phyloP scores from a whole-genome alignment of 2,888 invertebrate species.

The Nymphalis urticae region DNA sequence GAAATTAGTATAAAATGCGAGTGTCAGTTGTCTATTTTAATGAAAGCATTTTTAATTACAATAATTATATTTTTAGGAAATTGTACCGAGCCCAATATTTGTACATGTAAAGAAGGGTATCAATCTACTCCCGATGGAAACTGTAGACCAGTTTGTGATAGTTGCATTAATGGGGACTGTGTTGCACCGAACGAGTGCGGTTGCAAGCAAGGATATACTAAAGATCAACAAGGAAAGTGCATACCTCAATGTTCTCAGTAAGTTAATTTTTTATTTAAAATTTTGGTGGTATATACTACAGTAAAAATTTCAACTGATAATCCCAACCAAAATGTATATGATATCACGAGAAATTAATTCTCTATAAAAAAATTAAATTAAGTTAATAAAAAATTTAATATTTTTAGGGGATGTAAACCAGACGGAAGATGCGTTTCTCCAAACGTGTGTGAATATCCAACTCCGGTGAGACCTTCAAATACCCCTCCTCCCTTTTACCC shows the following conservation, averaged over 20 bases:
- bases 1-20: too few species aligned
- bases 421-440: conserved; percentile 61
- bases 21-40: too few species aligned
- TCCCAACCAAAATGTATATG: too few species aligned
- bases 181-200: conserved; percentile 75
- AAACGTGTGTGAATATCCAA: conserved; percentile 61
- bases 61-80: conserved; percentile 57
- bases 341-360: too few species aligned
- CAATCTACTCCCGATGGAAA: conserved; percentile 62
- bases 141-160: conserved; percentile 68
- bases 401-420: conserved; percentile 74
- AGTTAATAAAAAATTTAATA: conserved; percentile 1
- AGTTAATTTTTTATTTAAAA: conserved; percentile 36
- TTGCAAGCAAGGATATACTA: conserved; percentile 58
- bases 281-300: background rate
- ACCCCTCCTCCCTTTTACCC: conserved; percentile 32
- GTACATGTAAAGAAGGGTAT: conserved; percentile 81
- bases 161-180: conserved; percentile 70
- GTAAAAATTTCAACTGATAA: background rate
- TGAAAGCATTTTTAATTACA: too few species aligned
- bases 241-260: conserved; percentile 60
- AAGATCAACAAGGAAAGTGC: conserved; percentile 52
- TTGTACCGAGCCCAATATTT: conserved; percentile 80
- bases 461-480: conserved; percentile 46
- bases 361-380: too few species aligned